Conservation (phyloP, 1,140 invertebrate genomes). For the Callitettix versicolor region DNA sequence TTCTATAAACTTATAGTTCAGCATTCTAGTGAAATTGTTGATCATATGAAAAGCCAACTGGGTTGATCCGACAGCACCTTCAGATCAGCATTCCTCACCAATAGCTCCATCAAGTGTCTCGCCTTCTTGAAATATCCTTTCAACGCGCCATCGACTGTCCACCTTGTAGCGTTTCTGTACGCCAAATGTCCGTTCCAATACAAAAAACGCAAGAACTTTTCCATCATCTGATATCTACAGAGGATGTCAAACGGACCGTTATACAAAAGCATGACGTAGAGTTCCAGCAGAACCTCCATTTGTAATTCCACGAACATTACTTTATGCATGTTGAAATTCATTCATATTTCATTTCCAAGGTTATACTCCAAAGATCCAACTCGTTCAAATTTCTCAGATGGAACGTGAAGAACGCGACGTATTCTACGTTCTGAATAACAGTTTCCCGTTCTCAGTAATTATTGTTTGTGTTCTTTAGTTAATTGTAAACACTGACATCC, state of each 20-base stretch:
- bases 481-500: conserved; percentile 55
- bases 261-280: conserved; percentile 61
- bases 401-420: conserved; percentile 50
- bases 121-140: conserved; percentile 23
- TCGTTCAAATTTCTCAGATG: too few relatives aligned
- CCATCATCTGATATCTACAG: conserved; percentile 64
- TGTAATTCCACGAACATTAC: conserved; percentile 71
- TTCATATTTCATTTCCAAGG: conserved; percentile 36
- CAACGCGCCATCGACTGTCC: conserved; percentile 35
- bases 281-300: conserved; percentile 52
- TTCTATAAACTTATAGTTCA: too few relatives aligned
- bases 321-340: conserved; percentile 58
- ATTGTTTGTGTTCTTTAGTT: conserved; percentile 33
- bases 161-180: conserved; percentile 33
- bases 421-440: conserved; percentile 29
- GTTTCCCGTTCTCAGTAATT: conserved; percentile 21
- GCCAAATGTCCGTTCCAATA: conserved; percentile 32
- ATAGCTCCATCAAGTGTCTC: conserved; percentile 57
- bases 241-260: conserved; percentile 80
- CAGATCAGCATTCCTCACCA: conserved; percentile 71
- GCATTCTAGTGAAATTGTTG: too few relatives aligned
- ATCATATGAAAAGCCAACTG: conserved; percentile 45
- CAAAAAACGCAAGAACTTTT: conserved; percentile 49
- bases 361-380: conserved; percentile 33
- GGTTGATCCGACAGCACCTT: conserved; percentile 76